phyloP scores from a whole-genome alignment of 2,113 vertebrate genomes.

The Myotis davidii region DNA sequence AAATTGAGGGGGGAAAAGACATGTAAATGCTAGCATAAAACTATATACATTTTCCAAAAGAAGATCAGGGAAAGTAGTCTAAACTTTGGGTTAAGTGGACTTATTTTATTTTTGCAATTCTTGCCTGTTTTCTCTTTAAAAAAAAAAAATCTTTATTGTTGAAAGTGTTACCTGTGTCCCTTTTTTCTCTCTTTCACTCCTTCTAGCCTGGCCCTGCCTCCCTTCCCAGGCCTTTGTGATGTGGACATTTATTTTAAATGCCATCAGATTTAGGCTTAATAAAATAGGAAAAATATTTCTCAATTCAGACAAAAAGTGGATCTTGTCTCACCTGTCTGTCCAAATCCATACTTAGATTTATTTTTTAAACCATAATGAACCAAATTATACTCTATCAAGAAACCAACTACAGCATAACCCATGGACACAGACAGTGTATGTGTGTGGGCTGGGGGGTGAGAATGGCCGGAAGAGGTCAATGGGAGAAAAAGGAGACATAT shows the following conservation, averaged over 20 bases:
- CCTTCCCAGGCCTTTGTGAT: too few relatives aligned
- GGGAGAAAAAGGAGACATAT: too few relatives aligned
- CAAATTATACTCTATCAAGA: not conserved
- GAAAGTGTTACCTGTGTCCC: too few relatives aligned
- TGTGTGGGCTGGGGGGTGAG: too few relatives aligned
- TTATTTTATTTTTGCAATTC: not conserved
- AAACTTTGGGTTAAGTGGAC: not conserved
- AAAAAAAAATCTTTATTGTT: too few relatives aligned
- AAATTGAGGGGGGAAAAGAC: not conserved
- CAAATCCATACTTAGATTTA: not conserved
- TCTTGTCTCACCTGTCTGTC: not conserved
- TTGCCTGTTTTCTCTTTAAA: too few relatives aligned
- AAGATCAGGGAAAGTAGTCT: not conserved
- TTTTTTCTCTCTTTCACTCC: too few relatives aligned
- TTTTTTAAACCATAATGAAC: not conserved
- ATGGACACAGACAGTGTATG: too few relatives aligned
- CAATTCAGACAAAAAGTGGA: not conserved
- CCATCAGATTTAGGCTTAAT: not conserved
- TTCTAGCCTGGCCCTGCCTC: too few relatives aligned
- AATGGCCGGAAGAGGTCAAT: too few relatives aligned
- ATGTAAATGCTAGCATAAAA: not conserved
- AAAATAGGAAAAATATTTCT: not conserved
- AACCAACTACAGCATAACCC: not conserved
- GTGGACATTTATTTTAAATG: constrained; percentile 33
- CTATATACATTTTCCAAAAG: not conserved